These are phyloP conservation scores for Leuctra nigra DNA, from an alignment of 2,888 invertebrate species.

Conservation along the genomic window DNA sequence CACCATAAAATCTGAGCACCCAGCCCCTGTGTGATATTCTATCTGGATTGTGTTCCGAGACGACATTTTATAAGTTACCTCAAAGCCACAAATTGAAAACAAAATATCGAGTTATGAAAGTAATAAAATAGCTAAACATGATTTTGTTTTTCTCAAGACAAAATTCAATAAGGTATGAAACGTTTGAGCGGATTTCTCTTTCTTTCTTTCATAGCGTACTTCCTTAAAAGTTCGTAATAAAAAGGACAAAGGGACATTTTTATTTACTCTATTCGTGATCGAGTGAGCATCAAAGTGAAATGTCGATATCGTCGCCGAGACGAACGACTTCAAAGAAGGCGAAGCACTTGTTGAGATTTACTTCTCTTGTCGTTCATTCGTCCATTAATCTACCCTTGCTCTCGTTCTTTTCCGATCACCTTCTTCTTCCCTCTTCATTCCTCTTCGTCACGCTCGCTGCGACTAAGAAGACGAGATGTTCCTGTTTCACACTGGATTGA, in stretches of 20 bases:
- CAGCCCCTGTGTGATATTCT: too few species aligned
- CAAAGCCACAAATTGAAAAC: conserved; percentile 5
- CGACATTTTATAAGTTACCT: too few species aligned
- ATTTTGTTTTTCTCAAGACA: conserved; percentile 8
- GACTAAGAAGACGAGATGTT: too few species aligned
- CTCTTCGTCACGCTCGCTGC: too few species aligned
- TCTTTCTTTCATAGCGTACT: neutral
- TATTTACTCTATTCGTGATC: conserved; percentile 3
- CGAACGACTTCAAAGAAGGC: neutral
- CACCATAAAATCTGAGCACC: too few species aligned
- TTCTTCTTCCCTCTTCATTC: too few species aligned
- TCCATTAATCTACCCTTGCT: too few species aligned
- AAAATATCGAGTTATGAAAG: neutral
- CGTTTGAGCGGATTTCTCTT: conserved; percentile 5
- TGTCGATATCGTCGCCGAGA: conserved; percentile 1
- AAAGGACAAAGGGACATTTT: conserved; percentile 9
- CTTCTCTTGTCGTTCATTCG: neutral
- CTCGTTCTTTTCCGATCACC: too few species aligned
- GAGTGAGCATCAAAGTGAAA: conserved; percentile 7
- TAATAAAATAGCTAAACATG: conserved; percentile 6
- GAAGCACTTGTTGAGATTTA: neutral
- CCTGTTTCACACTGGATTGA: too few species aligned
- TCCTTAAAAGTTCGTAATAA: neutral
- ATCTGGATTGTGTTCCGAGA: too few species aligned
- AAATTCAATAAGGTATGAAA: conserved; percentile 4